phyloP scores from a whole-genome alignment of 1,140 invertebrate species.

The Dendrolimus punctatus region DNA sequence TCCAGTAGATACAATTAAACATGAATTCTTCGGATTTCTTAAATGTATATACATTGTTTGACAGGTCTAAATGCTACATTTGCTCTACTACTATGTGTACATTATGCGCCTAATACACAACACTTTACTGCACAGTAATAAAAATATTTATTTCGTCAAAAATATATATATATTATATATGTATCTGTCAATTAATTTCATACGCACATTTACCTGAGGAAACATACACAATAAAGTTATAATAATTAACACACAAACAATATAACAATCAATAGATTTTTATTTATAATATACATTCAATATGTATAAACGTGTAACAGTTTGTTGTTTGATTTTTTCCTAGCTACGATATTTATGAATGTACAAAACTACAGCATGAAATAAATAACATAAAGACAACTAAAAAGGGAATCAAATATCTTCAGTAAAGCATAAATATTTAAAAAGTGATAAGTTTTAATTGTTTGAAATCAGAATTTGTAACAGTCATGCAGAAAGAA shows the following conservation, averaged over 20 bases:
- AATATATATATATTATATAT: conserved; percentile 34
- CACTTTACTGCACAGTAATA: conserved; percentile 59
- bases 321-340: conserved; percentile 57
- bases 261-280: conserved; percentile 68
- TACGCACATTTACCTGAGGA: conserved; percentile 59
- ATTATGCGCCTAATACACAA: conserved; percentile 57
- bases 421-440: neutral
- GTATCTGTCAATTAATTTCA: conserved; percentile 45
- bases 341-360: conserved; percentile 39
- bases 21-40: conserved; percentile 45
- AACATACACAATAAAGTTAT: conserved; percentile 67
- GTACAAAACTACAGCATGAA: conserved; percentile 51
- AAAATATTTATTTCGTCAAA: conserved; percentile 68
- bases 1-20: conserved; percentile 44
- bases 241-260: conserved; percentile 68
- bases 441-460: too few species aligned
- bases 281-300: conserved; percentile 52
- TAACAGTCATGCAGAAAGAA: too few species aligned
- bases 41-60: conserved; percentile 46
- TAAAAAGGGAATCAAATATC: neutral
- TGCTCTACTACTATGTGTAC: conserved; percentile 49
- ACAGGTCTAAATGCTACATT: conserved; percentile 22
- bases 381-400: neutral
- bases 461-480: too few species aligned
- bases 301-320: conserved; percentile 60